These are phyloP conservation scores for Boulengeromyrus knoepffleri DNA, from an alignment of 2,113 vertebrate genomes.

Conservation along the genomic window DNA sequence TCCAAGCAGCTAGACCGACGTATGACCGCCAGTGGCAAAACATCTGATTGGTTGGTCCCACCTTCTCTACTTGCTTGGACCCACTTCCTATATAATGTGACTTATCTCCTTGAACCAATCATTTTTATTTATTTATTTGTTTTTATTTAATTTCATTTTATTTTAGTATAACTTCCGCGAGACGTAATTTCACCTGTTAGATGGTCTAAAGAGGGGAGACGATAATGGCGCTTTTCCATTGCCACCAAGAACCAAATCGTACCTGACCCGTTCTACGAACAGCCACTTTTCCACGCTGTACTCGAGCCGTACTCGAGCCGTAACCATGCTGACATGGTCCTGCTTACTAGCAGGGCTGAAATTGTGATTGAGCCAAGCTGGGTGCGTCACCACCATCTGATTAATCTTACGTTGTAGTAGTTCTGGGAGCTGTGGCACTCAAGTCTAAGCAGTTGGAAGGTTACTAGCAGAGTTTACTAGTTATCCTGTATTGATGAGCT, in stretches of 20 bases:
- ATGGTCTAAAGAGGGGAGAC: background rate
- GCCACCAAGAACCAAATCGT: background rate
- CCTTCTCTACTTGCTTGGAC: too few relatives aligned
- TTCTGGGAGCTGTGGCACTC: background rate
- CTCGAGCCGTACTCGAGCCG: accelerated
- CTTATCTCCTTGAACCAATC: too few relatives aligned
- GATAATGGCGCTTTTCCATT: background rate
- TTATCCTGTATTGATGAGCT: background rate
- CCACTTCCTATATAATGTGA: too few relatives aligned
- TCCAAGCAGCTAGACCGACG: too few relatives aligned
- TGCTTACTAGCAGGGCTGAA: background rate
- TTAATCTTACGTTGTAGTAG: background rate
- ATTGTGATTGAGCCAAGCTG: too few relatives aligned
- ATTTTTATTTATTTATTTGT: too few relatives aligned
- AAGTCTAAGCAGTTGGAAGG: background rate
- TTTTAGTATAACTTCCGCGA: too few relatives aligned
- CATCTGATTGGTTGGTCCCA: too few relatives aligned
- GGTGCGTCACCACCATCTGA: background rate
- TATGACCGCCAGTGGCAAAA: too few relatives aligned
- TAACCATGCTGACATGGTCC: background rate
- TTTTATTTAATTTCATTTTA: too few relatives aligned
- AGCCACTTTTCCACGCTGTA: background rate
- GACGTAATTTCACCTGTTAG: background rate
- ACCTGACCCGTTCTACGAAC: background rate
- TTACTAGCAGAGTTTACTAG: background rate